These are phyloP conservation scores for Agrenia bidenticulata DNA, from an alignment of 2,888 invertebrate genomes.

Conservation along the genomic window DNA sequence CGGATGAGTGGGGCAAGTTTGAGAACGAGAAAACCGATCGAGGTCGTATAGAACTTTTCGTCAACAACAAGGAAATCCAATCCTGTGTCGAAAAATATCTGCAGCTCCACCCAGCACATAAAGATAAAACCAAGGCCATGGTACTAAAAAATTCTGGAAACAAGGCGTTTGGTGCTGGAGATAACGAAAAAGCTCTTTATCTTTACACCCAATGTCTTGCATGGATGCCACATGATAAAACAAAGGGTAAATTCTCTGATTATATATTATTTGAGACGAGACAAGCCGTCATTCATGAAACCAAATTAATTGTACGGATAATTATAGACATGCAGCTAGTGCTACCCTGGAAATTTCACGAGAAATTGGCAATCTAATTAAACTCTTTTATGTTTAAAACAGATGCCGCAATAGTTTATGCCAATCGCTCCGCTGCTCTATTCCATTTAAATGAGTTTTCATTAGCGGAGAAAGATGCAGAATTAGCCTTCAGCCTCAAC, in stretches of 20 bases:
- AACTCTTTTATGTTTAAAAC: background rate
- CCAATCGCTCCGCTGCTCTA: conserved; percentile 68
- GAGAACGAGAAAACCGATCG: conserved; percentile 31
- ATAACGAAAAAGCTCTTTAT: conserved; percentile 39
- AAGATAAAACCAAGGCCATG: conserved; percentile 40
- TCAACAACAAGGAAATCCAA: conserved; percentile 37
- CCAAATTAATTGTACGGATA: too few species aligned
- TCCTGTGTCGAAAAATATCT: conserved; percentile 31
- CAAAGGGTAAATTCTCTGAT: conserved; percentile 48
- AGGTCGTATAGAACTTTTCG: conserved; percentile 34
- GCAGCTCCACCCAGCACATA: conserved; percentile 23
- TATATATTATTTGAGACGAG: too few species aligned
- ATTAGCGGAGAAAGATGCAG: conserved; percentile 68
- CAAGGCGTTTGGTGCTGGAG: conserved; percentile 45
- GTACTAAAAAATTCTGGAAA: conserved; percentile 41
- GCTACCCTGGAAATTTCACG: too few species aligned
- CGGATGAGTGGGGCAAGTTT: conserved; percentile 38
- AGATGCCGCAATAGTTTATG: conserved; percentile 63
- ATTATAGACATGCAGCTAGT: too few species aligned
- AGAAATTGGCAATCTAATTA: too few species aligned
- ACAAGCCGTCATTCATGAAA: too few species aligned
- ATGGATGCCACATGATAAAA: conserved; percentile 45
- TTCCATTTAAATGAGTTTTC: conserved; percentile 62
- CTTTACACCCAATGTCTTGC: conserved; percentile 45
- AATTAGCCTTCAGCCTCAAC: conserved; percentile 65